Evolutionary conservation across 2,113 vertebrate genomes (phyloP).

Genomic region (Elachura formosa): DNA sequence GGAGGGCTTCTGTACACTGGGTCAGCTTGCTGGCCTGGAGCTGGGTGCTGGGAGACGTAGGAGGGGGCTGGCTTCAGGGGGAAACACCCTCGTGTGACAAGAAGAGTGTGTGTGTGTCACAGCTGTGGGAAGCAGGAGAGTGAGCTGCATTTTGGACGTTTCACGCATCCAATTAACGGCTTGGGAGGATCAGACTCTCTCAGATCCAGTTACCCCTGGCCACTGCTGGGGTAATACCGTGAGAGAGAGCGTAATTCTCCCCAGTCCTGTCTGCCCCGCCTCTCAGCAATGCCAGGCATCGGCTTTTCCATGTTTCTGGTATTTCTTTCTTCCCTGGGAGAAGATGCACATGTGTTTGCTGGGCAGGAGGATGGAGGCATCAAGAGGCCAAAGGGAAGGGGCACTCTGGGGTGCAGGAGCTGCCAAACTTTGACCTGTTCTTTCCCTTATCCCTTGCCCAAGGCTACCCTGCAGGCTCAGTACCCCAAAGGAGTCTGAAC

Average conservation of each 20-base stretch:
- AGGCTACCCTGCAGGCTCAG: not conserved
- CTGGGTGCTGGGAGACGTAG: not conserved
- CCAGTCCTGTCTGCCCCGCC: not conserved
- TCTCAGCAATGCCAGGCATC: not conserved
- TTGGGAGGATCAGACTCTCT: conserved; percentile 28
- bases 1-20: not conserved
- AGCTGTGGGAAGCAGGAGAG: not conserved
- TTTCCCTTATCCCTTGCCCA: not conserved
- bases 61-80: not conserved
- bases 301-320: not conserved
- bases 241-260: not conserved
- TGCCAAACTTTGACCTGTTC: not conserved
- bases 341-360: not conserved
- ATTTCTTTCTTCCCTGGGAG: not conserved
- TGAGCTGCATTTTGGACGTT: not conserved
- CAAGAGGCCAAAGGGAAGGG: not conserved
- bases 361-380: not conserved
- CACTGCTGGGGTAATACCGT: not conserved
- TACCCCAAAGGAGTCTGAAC: not conserved
- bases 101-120: not conserved
- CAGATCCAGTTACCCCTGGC: conserved; percentile 36
- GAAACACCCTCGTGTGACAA: not conserved
- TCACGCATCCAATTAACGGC: conserved; percentile 35
- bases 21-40: not conserved
- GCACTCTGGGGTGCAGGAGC: not conserved